Evolutionary conservation across 2,113 vertebrate genomes (phyloP), one percentile per base, ranked within the genome.

Genomic region (Phycodurus eques): DNA sequence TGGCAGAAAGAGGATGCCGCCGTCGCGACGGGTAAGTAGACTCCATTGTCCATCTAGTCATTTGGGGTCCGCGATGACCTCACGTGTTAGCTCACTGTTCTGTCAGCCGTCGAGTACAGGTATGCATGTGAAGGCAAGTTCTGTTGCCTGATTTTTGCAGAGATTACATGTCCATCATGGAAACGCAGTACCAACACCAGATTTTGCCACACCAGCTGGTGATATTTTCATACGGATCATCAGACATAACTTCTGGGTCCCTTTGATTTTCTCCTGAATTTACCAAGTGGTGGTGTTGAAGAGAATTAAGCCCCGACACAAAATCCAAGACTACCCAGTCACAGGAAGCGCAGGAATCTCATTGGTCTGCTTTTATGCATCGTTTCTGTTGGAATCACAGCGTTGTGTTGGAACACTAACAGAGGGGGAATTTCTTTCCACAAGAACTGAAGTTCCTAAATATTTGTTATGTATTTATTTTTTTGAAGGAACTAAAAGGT

Each of bases 1-100:
- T 82, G 89, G 83, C 92, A 94, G 93, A 94, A 88, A 84, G 92
- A 92, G 88, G 83, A 90, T 59, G 42, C 17, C 71, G 59, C 87
- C 66, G 78, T 90, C 74, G 75, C 88, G 77, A 53, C 63, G 42
- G 92, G 93, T 94, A 94, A 94, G 93, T 93, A 76, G 44, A 77
- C 51, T 39, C 79, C 68, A 43, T 77, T 66, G 53, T 79, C 70
- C 47, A 62, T 68, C 68, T 51, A 61, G 80, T 43, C 72, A 33
- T 73, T 65, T 73, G 46, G 71, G 5, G 64, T 54, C 46, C 72
- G 1, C 59, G 69, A 47, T 64, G 39, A 53, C 54, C 54, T 53
- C 66, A 14, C 44, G 64, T 80, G 19, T 22, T 69, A 22, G 5
- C 19, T 56, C 19, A n/a, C 27, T 14, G 0, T 44, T 74, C 15